Conservation (phyloP, 2,113 vertebrate species). For the Ranitomeya variabilis region DNA sequence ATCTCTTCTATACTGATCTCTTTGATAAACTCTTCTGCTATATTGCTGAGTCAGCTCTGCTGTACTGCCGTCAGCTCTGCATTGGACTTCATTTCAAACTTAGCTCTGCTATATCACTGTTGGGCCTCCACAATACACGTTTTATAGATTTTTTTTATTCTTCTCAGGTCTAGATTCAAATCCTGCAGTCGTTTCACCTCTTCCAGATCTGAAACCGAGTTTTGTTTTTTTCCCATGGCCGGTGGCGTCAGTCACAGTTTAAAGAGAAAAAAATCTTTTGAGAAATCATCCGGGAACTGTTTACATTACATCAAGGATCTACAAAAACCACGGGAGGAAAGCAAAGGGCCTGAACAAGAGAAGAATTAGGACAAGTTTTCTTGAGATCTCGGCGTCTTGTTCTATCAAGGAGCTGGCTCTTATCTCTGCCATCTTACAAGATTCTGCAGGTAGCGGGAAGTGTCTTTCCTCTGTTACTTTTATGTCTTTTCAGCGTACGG, state of each 20-base stretch:
- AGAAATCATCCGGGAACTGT: slow-evolving; percentile 19
- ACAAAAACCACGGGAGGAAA: slow-evolving; percentile 27
- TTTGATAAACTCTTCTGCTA: too few species aligned
- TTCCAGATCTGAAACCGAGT: neutral
- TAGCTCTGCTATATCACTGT: neutral
- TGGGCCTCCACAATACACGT: neutral
- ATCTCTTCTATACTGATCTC: too few species aligned
- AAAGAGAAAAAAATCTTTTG: slow-evolving; percentile 10
- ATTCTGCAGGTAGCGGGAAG: slow-evolving; percentile 28
- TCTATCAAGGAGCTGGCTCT: neutral
- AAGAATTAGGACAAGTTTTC: slow-evolving; percentile 41
- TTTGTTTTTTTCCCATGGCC: neutral
- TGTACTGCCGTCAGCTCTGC: neutral
- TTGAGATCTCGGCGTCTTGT: slow-evolving; percentile 3
- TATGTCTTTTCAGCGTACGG: slow-evolving; percentile 48
- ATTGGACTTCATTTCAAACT: neutral
- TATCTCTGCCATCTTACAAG: slow-evolving; percentile 39
- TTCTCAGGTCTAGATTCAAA: neutral
- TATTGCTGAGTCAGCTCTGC: too few species aligned
- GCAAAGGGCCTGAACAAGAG: slow-evolving; percentile 1
- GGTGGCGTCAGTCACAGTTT: neutral
- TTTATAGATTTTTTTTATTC: neutral
- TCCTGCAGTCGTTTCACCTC: neutral
- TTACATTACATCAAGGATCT: slow-evolving; percentile 33
- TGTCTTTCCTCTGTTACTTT: slow-evolving; percentile 18